Conservation (phyloP, 2,797 vertebrate genomes). For the Tympanoctomys barrerae region DNA sequence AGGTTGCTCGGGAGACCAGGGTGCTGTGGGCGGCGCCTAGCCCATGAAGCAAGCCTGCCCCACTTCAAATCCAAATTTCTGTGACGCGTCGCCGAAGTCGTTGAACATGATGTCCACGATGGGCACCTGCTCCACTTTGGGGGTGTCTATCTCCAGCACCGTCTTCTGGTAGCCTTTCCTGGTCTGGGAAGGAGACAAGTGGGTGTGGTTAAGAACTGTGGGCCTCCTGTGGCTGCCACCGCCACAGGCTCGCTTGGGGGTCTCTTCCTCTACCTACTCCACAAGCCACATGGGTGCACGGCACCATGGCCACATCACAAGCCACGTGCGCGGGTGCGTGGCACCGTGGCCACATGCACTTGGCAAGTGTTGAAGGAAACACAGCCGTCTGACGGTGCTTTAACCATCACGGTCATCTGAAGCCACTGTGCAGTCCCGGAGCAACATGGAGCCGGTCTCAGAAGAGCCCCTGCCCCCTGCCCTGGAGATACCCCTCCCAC, state of each 20-base stretch:
- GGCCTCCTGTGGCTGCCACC: fast-evolving
- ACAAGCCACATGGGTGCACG: not conserved
- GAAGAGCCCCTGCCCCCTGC: not conserved
- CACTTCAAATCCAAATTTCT: slow-evolving; percentile 99
- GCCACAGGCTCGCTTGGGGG: fast-evolving
- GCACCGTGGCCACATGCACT: fast-evolving
- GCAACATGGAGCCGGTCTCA: not conserved
- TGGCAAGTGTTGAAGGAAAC: not conserved
- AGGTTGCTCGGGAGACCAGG: slow-evolving; percentile 93
- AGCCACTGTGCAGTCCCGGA: too few species aligned
- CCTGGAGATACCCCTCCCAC: not conserved
- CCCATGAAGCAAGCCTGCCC: slow-evolving; percentile 99
- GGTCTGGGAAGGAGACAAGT: slow-evolving; percentile 84
- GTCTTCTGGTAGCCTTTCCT: slow-evolving; percentile 99
- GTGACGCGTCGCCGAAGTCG: slow-evolving; percentile 96
- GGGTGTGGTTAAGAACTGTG: fast-evolving
- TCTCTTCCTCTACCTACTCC: not conserved
- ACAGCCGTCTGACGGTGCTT: fast-evolving
- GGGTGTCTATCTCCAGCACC: slow-evolving; percentile 96
- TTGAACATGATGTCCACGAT: slow-evolving; percentile 99
- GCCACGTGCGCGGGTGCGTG: too few species aligned
- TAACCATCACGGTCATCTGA: fast-evolving
- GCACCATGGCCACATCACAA: not conserved
- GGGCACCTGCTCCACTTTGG: slow-evolving; percentile 98
- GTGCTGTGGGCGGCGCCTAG: slow-evolving; percentile 90